A percentile compares a stretch with the other conserved stretches of the same genome.
Conservation (phyloP, 2,797 vertebrate genomes). For the Discoglossus pictus region DNA sequence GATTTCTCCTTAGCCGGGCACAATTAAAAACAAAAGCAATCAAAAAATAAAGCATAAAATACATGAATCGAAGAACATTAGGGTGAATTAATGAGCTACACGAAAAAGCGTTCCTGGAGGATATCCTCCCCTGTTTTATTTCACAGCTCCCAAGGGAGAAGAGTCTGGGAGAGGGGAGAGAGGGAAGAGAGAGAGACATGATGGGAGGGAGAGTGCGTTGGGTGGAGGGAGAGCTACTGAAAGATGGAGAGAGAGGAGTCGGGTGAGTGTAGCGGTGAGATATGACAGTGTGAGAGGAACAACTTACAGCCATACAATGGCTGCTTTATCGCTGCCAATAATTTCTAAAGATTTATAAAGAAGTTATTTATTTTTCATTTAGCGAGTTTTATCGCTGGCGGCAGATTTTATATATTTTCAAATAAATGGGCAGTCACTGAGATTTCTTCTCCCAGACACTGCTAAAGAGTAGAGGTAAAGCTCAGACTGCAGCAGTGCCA, state of each 20-base stretch:
- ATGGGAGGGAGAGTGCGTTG: too few relatives aligned
- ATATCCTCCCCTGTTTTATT: conserved; percentile 54
- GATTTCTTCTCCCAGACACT: too few relatives aligned
- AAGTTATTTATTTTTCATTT: conserved; percentile 24
- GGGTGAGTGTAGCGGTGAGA: background rate
- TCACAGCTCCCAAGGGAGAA: conserved; percentile 44
- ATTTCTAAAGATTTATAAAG: conserved; percentile 25
- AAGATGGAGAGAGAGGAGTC: conserved; percentile 1
- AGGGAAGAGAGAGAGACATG: conserved; percentile 23
- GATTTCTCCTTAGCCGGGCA: conserved; percentile 46
- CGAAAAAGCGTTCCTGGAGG: conserved; percentile 58
- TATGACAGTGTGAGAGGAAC: background rate
- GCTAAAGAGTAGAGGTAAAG: too few relatives aligned
- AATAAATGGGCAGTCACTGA: background rate
- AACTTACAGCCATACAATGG: conserved; percentile 1
- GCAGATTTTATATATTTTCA: conserved; percentile 5
- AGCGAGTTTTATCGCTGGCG: conserved; percentile 1
- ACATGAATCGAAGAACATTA: conserved; percentile 56
- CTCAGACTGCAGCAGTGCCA: too few relatives aligned
- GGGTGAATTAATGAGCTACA: conserved; percentile 56
- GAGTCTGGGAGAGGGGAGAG: too few relatives aligned
- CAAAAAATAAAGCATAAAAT: conserved; percentile 59
- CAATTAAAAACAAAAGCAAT: conserved; percentile 55
- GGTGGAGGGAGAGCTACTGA: background rate
- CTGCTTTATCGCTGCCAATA: conserved; percentile 3